Percentiles rank a stretch among this genome's conserved stretches.
phyloP scores from a whole-genome alignment of 2,888 invertebrate species.

The Helobdella robusta region DNA sequence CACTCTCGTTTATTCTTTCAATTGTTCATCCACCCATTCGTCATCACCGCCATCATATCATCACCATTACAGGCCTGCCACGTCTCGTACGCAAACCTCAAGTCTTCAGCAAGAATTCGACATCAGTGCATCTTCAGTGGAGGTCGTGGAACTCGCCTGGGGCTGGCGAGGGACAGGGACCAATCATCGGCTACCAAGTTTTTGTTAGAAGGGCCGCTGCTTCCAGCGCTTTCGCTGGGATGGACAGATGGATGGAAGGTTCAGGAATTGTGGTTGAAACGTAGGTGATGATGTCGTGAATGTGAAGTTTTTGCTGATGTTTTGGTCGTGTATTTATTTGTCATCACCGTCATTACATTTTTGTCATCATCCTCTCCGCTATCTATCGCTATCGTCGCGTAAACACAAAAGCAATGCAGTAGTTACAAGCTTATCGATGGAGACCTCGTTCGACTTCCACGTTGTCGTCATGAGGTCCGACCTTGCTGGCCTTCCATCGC shows the following conservation, averaged over 20 bases:
- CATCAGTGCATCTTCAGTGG: constrained; percentile 31
- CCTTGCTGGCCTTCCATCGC: constrained; percentile 29
- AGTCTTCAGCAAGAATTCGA: constrained; percentile 22
- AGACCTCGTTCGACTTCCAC: constrained; percentile 28
- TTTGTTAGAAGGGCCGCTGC: constrained; percentile 28
- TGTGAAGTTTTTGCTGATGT: too few relatives aligned
- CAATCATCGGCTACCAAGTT: constrained; percentile 31
- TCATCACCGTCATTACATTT: background rate
- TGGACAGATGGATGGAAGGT: background rate
- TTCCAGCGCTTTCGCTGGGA: too few relatives aligned
- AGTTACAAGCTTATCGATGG: constrained; percentile 16
- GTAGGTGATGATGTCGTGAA: background rate
- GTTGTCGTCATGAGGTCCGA: constrained; percentile 31
- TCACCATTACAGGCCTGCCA: constrained; percentile 30
- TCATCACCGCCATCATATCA: background rate
- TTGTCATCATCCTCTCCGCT: background rate
- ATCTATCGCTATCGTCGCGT: background rate
- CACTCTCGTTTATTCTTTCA: background rate
- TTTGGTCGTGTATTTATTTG: background rate
- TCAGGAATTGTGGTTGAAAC: background rate
- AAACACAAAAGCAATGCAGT: background rate
- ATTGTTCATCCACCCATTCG: background rate
- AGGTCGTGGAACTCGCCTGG: constrained; percentile 27
- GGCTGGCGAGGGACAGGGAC: constrained; percentile 31
- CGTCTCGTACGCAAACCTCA: constrained; percentile 26